Evolutionary conservation across 2,113 vertebrate genomes (phyloP).

Genomic region (Lucifuga dentata): DNA sequence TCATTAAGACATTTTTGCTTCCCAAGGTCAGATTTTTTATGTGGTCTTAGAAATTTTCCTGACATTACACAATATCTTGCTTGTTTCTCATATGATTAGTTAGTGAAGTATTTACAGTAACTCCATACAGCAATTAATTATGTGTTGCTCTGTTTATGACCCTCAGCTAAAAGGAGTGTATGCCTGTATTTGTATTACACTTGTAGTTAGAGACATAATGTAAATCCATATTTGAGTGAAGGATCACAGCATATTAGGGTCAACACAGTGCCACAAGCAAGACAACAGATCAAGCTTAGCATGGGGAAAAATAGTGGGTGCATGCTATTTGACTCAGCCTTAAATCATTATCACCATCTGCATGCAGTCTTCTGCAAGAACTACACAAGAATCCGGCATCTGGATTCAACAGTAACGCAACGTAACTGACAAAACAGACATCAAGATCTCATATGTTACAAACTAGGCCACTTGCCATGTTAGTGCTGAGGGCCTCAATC

Average conservation of each 20-base stretch:
- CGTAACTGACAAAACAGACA: constrained; percentile 24
- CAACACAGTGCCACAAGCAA: constrained; percentile 6
- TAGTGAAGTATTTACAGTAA: constrained; percentile 23
- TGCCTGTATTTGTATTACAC: constrained; percentile 18
- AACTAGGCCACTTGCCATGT: constrained; percentile 21
- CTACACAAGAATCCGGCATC: constrained; percentile 39
- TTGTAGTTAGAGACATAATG: not conserved
- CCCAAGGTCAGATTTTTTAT: too few relatives aligned
- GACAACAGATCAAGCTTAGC: constrained; percentile 26
- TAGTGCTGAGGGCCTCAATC: constrained; percentile 2
- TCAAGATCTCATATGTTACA: constrained; percentile 11
- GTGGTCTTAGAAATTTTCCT: too few relatives aligned
- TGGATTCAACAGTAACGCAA: constrained; percentile 31
- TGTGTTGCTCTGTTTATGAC: constrained; percentile 12
- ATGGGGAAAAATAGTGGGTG: constrained; percentile 1
- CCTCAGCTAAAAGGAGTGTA: not conserved
- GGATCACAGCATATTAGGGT: constrained; percentile 32
- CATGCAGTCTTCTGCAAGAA: constrained; percentile 31
- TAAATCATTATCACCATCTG: constrained; percentile 62
- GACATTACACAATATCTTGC: too few relatives aligned
- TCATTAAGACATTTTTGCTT: too few relatives aligned
- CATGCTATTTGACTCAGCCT: constrained; percentile 35
- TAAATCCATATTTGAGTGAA: constrained; percentile 11
- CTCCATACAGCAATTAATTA: constrained; percentile 37
- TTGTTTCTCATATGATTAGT: not conserved